Evolutionary conservation across 2,113 vertebrate genomes (phyloP).

Genomic region (Fulmarus glacialis): DNA sequence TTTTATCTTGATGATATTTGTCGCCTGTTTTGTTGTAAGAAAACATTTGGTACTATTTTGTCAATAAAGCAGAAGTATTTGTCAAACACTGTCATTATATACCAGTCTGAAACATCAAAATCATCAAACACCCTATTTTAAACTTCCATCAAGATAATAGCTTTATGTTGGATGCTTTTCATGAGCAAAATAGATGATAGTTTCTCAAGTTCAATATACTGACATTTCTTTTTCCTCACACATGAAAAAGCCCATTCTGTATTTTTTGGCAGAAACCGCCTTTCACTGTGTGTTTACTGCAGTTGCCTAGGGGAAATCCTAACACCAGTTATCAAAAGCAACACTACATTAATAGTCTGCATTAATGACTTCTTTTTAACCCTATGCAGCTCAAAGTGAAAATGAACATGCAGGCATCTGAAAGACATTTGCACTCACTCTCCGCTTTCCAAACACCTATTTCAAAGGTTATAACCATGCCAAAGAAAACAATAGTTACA

Average conservation of each 20-base stretch:
- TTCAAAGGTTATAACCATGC: not conserved
- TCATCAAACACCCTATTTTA: not conserved
- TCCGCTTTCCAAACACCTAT: not conserved
- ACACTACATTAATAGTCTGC: slow-evolving; percentile 2
- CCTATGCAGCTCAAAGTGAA: not conserved
- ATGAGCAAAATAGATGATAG: not conserved
- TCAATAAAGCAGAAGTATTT: slow-evolving; percentile 41
- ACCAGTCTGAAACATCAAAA: not conserved
- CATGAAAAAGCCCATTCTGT: slow-evolving; percentile 52
- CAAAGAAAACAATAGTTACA: not conserved
- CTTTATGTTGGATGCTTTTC: slow-evolving; percentile 11
- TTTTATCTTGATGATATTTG: not conserved
- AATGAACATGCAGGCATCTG: not conserved
- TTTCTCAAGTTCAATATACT: not conserved
- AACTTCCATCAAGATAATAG: slow-evolving; percentile 2
- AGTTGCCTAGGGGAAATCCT: slow-evolving; percentile 62
- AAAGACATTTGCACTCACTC: not conserved
- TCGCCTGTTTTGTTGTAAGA: not conserved
- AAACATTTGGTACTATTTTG: slow-evolving; percentile 51
- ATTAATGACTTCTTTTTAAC: not conserved
- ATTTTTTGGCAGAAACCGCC: slow-evolving; percentile 25
- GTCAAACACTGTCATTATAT: slow-evolving; percentile 30
- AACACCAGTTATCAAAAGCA: slow-evolving; percentile 51
- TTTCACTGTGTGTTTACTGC: slow-evolving; percentile 22
- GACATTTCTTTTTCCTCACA: slow-evolving; percentile 18